Evolutionary conservation across 2,797 vertebrate genomes (phyloP), one percentile per base, ranked within the genome.

Genomic region (Pseudochirops corinnae): DNA sequence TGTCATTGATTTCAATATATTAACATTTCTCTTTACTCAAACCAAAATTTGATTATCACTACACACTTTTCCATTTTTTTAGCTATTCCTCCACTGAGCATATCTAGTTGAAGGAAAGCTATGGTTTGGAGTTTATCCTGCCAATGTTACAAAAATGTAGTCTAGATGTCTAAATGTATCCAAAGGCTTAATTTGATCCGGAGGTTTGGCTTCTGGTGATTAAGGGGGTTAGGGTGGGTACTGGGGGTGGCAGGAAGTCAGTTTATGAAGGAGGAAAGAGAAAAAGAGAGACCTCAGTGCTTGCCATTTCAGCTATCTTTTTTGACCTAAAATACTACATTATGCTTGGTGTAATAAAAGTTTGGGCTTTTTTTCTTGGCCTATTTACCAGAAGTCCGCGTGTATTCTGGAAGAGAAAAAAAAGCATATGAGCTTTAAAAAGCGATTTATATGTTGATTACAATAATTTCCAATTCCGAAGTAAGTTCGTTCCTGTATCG

Each of bases 161-260:
- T 82, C 74, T 46, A 26, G 74, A 31, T 39, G n/a, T 10, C 12
- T 46, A 82, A 46, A 46, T 16, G 9, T 46, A 46, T 46, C 26
- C 16, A 74, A 74, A 39, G 18, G 16, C 12, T 74, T 39, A 21
- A 39, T 74, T 74, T 74, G 26, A 82, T 24, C 39, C 39, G 26
- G 39, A 46, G 39, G 21, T 26, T 46, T 82, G 39, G 39, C 21
- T 1, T 46, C 21, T 46, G 46, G 74, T 46, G 74, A 46, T 82
- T 33, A 24, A 7, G 7, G 74, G 74, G 6, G 2, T 1, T 2
- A 9, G 31, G 29, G 58, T 4, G 60, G 4, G 1, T 0, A 3
- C 3, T 53, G 52, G 18, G 31, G 29, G 58, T 4, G 60, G 4
- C n/a, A 9, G 9, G 9, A 18, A 46, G 39, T 46, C 74, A 82